A percentile compares a stretch with the other conserved stretches of the same genome.
phyloP scores from a whole-genome alignment of 2,113 vertebrate species.

The Triplophysa dalaica region DNA sequence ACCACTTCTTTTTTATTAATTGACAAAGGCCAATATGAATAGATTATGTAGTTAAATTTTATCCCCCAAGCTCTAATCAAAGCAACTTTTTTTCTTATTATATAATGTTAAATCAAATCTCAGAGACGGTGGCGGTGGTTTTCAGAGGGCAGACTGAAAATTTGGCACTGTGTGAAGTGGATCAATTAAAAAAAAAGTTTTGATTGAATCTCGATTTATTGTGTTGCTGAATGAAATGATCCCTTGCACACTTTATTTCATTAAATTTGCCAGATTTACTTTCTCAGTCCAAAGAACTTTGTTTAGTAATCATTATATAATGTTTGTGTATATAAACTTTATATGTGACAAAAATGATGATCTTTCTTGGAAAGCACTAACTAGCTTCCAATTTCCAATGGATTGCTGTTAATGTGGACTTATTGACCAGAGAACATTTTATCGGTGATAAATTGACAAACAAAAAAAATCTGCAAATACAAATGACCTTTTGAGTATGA shows the following conservation, averaged over 20 bases:
- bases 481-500: neutral
- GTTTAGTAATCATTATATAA: conserved; percentile 59
- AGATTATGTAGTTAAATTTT: conserved; percentile 41
- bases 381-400: conserved; percentile 53
- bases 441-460: neutral
- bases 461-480: too few species aligned
- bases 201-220: conserved; percentile 14
- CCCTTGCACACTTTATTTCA: conserved; percentile 58
- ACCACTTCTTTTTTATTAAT: conserved; percentile 31
- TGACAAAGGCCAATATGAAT: conserved; percentile 49
- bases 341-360: conserved; percentile 63
- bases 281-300: conserved; percentile 64
- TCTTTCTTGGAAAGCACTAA: conserved; percentile 76
- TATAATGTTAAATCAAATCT: conserved; percentile 42
- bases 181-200: neutral
- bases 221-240: conserved; percentile 52
- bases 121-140: conserved; percentile 46
- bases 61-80: conserved; percentile 49
- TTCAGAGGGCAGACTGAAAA: conserved; percentile 25
- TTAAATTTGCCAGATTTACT: conserved; percentile 50
- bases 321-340: conserved; percentile 63
- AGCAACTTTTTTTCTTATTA: conserved; percentile 20
- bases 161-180: conserved; percentile 57
- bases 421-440: conserved; percentile 9
- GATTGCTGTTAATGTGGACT: conserved; percentile 53